Evolutionary conservation across 2,888 invertebrate genomes (phyloP).

Genomic region (Netelia melanura): DNA sequence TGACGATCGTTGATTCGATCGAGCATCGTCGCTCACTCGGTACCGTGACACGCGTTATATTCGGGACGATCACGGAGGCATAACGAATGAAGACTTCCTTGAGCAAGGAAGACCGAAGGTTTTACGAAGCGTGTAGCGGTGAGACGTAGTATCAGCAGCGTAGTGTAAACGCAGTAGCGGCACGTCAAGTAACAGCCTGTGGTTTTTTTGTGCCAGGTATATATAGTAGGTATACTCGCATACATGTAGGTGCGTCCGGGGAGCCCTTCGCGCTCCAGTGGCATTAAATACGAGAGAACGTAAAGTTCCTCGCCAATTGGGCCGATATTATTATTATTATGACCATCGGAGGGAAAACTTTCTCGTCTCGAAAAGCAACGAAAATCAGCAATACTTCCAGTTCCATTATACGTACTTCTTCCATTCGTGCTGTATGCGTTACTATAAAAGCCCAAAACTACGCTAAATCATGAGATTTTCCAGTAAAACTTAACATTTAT

Average conservation of each 20-base stretch:
- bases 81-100: constrained; percentile 60
- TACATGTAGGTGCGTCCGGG: constrained; percentile 69
- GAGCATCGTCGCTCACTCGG: too few species aligned
- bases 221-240: neutral
- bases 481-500: too few species aligned
- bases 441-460: too few species aligned
- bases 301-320: constrained; percentile 51
- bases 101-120: constrained; percentile 46
- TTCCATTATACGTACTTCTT: too few species aligned
- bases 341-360: too few species aligned
- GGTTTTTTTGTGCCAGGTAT: constrained; percentile 20
- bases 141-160: constrained; percentile 7
- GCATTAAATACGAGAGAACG: constrained; percentile 79
- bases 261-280: constrained; percentile 79
- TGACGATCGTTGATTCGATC: neutral
- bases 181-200: constrained; percentile 12
- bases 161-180: neutral
- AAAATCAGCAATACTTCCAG: too few species aligned
- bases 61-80: constrained; percentile 35
- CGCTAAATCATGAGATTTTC: too few species aligned
- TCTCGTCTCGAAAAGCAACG: too few species aligned
- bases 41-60: constrained; percentile 27
- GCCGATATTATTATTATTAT: constrained; percentile 40
- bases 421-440: too few species aligned
- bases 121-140: constrained; percentile 52